phyloP scores from a whole-genome alignment of 2,888 invertebrate genomes.

The Eudasyphora cyanicolor region DNA sequence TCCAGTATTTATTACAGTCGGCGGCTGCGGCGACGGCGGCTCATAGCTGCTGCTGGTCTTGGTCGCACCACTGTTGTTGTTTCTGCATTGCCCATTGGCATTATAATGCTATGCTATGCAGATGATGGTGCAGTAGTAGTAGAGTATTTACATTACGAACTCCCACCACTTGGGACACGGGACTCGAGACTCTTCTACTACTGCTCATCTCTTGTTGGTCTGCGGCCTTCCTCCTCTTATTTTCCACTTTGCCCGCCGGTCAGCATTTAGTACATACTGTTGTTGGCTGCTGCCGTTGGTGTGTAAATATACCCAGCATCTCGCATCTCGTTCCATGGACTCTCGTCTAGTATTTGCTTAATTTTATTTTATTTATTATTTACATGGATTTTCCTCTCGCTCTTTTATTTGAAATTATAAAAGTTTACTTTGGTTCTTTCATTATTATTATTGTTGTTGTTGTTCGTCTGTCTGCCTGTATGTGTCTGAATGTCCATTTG shows the following conservation, averaged over 20 bases:
- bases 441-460: conserved; percentile 43
- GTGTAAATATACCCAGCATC: background rate
- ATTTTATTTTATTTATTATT: conserved; percentile 49
- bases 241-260: conserved; percentile 67
- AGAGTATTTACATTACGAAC: conserved; percentile 64
- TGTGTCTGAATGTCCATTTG: background rate
- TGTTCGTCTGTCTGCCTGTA: conserved; percentile 10
- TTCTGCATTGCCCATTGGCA: conserved; percentile 64
- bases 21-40: conserved; percentile 49
- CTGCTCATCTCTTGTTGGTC: conserved; percentile 22
- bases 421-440: conserved; percentile 50
- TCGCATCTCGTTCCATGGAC: conserved; percentile 34
- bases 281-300: conserved; percentile 66
- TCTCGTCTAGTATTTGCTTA: conserved; percentile 11
- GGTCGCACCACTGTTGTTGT: conserved; percentile 62
- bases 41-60: conserved; percentile 67
- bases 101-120: conserved; percentile 58
- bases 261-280: too few relatives aligned
- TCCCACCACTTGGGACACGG: conserved; percentile 67
- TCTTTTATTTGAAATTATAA: conserved; percentile 34
- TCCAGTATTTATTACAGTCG: conserved; percentile 75
- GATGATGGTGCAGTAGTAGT: too few relatives aligned
- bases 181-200: conserved; percentile 74
- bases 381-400: conserved; percentile 34
- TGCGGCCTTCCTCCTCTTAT: background rate